phyloP scores from a whole-genome alignment of 1,140 invertebrate species.

The Drusus annulatus region DNA sequence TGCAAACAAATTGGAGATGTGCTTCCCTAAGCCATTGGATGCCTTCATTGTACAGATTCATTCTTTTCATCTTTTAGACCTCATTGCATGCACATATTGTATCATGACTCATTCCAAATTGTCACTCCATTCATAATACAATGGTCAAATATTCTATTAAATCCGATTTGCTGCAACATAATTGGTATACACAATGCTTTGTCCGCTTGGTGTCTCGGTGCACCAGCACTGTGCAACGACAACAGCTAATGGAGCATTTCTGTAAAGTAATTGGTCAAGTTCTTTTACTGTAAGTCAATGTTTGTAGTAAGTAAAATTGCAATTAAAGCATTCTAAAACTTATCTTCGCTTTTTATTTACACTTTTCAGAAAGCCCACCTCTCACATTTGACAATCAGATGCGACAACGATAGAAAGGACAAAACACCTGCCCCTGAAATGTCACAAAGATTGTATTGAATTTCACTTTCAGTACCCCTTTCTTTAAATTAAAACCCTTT shows the following conservation, averaged over 20 bases:
- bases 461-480: too few species aligned
- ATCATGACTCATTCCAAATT: constrained; percentile 20
- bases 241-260: constrained; percentile 45
- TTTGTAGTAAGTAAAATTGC: constrained; percentile 60
- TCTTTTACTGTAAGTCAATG: constrained; percentile 58
- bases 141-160: constrained; percentile 10
- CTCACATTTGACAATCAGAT: too few species aligned
- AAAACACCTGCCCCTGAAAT: too few species aligned
- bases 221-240: background rate
- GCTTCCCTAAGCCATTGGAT: constrained; percentile 48
- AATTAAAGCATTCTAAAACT: constrained; percentile 59
- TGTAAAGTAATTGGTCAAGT: constrained; percentile 58
- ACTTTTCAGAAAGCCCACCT: background rate
- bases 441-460: too few species aligned
- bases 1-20: constrained; percentile 50
- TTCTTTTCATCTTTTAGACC: constrained; percentile 5
- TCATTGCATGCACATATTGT: constrained; percentile 25
- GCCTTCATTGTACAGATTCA: constrained; percentile 37
- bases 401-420: too few species aligned
- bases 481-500: too few species aligned
- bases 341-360: constrained; percentile 19
- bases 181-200: constrained; percentile 9
- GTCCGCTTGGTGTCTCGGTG: constrained; percentile 17
- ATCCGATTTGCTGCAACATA: constrained; percentile 45
- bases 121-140: constrained; percentile 17